Evolutionary conservation across 2,888 invertebrate species (phyloP).

Genomic region (Hyposoter didymator): DNA sequence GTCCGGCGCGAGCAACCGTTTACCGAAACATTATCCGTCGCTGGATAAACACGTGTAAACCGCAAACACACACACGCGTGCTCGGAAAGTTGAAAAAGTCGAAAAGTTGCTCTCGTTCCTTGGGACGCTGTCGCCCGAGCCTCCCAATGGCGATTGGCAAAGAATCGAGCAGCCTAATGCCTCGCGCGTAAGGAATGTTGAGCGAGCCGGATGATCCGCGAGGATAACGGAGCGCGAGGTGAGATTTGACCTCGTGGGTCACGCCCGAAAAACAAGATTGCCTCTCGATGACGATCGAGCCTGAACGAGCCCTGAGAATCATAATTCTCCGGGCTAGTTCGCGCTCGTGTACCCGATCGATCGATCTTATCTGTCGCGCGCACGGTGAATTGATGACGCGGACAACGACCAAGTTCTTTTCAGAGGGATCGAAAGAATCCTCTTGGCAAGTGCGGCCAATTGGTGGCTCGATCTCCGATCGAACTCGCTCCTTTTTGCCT

Average conservation of each 20-base stretch:
- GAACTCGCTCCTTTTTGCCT: constrained; percentile 21
- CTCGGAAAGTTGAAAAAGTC: too few species aligned
- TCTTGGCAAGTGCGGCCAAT: constrained; percentile 39
- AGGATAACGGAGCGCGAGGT: constrained; percentile 5
- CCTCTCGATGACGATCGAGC: constrained; percentile 30
- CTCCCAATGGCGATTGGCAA: constrained; percentile 6
- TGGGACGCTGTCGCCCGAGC: constrained; percentile 15
- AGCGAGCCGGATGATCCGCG: background rate
- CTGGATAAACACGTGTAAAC: constrained; percentile 33
- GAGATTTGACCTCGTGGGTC: constrained; percentile 31
- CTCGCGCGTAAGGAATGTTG: constrained; percentile 58
- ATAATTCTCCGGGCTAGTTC: constrained; percentile 58
- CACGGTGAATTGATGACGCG: constrained; percentile 61
- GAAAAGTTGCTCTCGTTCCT: constrained; percentile 50
- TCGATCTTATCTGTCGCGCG: constrained; percentile 66
- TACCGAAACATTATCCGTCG: constrained; percentile 77
- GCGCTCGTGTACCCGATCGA: constrained; percentile 64
- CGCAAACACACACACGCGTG: too few species aligned
- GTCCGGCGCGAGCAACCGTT: constrained; percentile 73
- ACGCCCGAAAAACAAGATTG: constrained; percentile 24
- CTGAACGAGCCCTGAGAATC: constrained; percentile 36
- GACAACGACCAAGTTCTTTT: too few species aligned
- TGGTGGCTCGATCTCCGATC: constrained; percentile 34
- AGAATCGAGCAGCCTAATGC: constrained; percentile 43
- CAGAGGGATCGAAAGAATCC: background rate